Conservation (phyloP, 2,113 vertebrate genomes). For the Podilymbus podiceps region DNA sequence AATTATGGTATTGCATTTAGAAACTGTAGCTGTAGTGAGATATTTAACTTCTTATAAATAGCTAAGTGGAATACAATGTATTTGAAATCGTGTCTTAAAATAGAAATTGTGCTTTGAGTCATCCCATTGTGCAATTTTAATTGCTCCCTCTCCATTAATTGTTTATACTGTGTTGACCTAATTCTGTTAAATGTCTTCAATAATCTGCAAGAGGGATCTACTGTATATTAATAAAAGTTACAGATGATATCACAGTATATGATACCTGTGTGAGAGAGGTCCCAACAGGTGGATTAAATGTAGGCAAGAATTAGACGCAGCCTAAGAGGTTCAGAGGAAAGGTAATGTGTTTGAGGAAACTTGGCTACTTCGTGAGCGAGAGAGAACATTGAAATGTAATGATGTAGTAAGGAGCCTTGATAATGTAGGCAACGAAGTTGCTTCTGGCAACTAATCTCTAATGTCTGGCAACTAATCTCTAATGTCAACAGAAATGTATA, state of each 20-base stretch:
- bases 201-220: background rate
- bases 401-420: background rate
- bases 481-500: background rate
- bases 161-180: background rate
- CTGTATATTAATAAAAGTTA: background rate
- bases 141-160: background rate
- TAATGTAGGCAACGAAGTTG: background rate
- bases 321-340: background rate
- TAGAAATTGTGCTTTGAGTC: background rate
- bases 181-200: background rate
- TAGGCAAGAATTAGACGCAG: background rate
- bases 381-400: background rate
- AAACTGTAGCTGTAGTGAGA: background rate
- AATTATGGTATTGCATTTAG: background rate
- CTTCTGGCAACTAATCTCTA: no score
- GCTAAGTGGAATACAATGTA: background rate
- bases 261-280: background rate
- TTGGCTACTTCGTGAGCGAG: background rate
- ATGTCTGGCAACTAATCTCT: no score
- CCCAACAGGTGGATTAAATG: background rate
- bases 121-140: background rate
- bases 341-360: background rate
- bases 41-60: conserved; percentile 3
- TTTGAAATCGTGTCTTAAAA: background rate
- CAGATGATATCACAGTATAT: background rate